These are phyloP conservation scores for Esox masquinongy DNA, from an alignment of 2,797 vertebrate genomes.

Conservation along the genomic window DNA sequence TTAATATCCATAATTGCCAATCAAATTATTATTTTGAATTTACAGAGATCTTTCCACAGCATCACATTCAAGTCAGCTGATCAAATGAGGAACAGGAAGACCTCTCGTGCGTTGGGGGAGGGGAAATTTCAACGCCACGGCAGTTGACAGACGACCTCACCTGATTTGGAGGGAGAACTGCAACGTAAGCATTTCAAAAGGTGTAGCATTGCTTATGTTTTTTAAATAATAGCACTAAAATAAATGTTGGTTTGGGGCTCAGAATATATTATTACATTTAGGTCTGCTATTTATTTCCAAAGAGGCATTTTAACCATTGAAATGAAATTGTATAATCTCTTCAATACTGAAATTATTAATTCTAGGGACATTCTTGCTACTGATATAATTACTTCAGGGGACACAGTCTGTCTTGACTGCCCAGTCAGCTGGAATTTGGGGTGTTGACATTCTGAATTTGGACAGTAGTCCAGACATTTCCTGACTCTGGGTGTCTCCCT, in stretches of 20 bases:
- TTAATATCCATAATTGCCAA: constrained; percentile 65
- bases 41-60: constrained; percentile 63
- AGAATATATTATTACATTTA: not conserved
- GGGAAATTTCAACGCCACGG: not conserved
- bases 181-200: constrained; percentile 32
- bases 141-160: constrained; percentile 44
- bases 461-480: constrained; percentile 74
- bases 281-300: not conserved
- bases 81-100: constrained; percentile 61
- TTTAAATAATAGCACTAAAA: not conserved
- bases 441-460: constrained; percentile 71
- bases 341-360: not conserved
- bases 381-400: constrained; percentile 26
- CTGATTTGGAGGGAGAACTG: constrained; percentile 37
- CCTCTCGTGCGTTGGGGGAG: constrained; percentile 22
- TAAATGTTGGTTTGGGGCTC: not conserved
- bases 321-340: not conserved
- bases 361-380: constrained; percentile 38
- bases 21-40: constrained; percentile 40
- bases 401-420: constrained; percentile 48
- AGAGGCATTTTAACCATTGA: not conserved
- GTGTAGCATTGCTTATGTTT: not conserved
- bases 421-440: constrained; percentile 66
- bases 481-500: constrained; percentile 80
- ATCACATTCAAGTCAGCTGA: constrained; percentile 78